These are phyloP conservation scores for Leptobrachium leishanense DNA, from an alignment of 2,113 vertebrate species.

Conservation along the genomic window DNA sequence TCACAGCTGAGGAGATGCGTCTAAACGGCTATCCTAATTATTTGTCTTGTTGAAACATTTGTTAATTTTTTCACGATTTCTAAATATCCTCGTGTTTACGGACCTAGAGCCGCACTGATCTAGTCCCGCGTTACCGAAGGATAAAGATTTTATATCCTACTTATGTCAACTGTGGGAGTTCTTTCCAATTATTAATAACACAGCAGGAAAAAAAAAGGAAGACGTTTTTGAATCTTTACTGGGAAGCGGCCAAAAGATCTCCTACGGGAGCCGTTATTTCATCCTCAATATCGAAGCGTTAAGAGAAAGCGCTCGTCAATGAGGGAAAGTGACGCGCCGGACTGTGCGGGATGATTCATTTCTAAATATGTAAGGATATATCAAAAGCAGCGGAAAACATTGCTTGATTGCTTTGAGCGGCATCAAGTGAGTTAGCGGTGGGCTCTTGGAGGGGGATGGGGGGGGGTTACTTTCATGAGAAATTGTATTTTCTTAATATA, in stretches of 20 bases:
- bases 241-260: conserved; percentile 42
- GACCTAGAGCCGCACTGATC: not conserved
- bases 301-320: conserved; percentile 31
- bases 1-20: not conserved
- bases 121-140: conserved; percentile 31
- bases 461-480: no score
- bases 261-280: conserved; percentile 41
- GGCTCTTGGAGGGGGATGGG: no score
- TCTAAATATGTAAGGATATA: conserved; percentile 21
- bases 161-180: conserved; percentile 47
- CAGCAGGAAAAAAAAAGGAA: conserved; percentile 42
- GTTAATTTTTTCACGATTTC: not conserved
- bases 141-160: conserved; percentile 44
- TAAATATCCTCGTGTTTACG: not conserved
- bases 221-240: conserved; percentile 33
- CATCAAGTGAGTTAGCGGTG: not conserved
- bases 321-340: conserved; percentile 29
- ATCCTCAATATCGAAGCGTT: conserved; percentile 46
- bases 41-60: not conserved
- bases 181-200: conserved; percentile 48
- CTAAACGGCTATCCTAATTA: not conserved
- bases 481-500: no score
- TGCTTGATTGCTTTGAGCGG: not conserved
- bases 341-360: conserved; percentile 29
- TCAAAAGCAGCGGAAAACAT: not conserved